These are phyloP conservation scores for Noturus placidus DNA, from an alignment of 2,113 vertebrate genomes.

Conservation along the genomic window DNA sequence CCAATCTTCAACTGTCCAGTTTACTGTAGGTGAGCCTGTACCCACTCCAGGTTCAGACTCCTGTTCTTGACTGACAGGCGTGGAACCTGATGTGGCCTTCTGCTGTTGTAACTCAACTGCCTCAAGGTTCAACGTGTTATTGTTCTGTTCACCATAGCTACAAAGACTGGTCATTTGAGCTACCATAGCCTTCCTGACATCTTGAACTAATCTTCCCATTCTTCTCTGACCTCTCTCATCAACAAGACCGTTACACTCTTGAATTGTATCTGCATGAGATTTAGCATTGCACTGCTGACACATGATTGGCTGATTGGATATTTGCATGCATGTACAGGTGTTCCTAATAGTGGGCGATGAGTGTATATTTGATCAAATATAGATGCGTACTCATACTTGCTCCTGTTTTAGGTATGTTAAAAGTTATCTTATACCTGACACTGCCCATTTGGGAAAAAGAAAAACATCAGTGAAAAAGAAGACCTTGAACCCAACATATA, in stretches of 20 bases:
- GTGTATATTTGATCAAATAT: neutral
- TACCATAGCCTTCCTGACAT: neutral
- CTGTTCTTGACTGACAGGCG: neutral
- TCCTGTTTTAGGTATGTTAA: slow-evolving; percentile 85
- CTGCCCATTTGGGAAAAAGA: slow-evolving; percentile 88
- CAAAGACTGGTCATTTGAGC: neutral
- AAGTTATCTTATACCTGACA: slow-evolving; percentile 89
- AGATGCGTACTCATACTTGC: neutral
- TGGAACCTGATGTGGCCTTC: neutral
- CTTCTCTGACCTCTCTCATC: neutral
- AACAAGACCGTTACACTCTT: neutral
- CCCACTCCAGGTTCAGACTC: neutral
- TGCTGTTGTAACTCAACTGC: neutral
- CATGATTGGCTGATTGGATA: neutral
- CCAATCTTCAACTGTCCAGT: neutral
- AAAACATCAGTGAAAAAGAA: slow-evolving; percentile 95
- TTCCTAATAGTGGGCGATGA: neutral
- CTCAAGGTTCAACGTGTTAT: neutral
- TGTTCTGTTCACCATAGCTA: neutral
- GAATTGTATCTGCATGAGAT: neutral
- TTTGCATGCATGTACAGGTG: neutral
- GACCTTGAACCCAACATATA: slow-evolving; percentile 90
- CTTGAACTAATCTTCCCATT: neutral
- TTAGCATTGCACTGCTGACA: neutral
- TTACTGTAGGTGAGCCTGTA: neutral